Evolutionary conservation across 2,888 invertebrate genomes (phyloP).

Genomic region (Zaprionus bogoriensis): DNA sequence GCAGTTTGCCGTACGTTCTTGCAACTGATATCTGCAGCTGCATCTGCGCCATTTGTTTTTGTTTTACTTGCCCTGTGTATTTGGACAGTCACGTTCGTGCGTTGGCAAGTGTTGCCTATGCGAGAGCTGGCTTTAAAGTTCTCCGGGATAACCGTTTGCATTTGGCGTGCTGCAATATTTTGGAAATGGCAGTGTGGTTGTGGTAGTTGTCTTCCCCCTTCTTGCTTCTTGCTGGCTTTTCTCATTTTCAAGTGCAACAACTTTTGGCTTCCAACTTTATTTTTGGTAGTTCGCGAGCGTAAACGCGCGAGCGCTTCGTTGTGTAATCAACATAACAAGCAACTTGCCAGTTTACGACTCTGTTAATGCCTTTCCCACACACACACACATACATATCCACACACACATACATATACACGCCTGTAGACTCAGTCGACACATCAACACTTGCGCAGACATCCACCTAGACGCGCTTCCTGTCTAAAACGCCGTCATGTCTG

Average conservation of each 20-base stretch:
- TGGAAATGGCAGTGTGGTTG: not conserved
- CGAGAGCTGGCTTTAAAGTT: slow-evolving; percentile 19
- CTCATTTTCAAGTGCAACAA: slow-evolving; percentile 51
- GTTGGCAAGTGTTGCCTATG: slow-evolving; percentile 46
- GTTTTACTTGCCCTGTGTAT: not conserved
- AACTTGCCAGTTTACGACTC: slow-evolving; percentile 75
- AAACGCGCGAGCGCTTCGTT: slow-evolving; percentile 10
- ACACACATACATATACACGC: not conserved
- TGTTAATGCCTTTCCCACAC: slow-evolving; percentile 64
- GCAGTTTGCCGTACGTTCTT: not conserved
- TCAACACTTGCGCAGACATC: slow-evolving; percentile 32
- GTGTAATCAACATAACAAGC: slow-evolving; percentile 77
- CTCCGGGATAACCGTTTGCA: not conserved
- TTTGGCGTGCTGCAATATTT: not conserved
- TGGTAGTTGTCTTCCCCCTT: too few species aligned
- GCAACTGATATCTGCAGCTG: too few species aligned
- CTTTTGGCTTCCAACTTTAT: slow-evolving; percentile 49
- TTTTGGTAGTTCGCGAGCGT: slow-evolving; percentile 44
- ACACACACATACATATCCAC: slow-evolving; percentile 23
- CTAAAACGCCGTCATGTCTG: slow-evolving; percentile 56
- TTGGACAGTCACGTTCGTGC: slow-evolving; percentile 36
- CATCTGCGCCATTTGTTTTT: not conserved
- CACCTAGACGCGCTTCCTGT: slow-evolving; percentile 71
- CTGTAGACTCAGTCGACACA: slow-evolving; percentile 5
- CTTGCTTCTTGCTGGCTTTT: too few species aligned